Evolutionary conservation across 2,113 vertebrate genomes (phyloP).

Genomic region (Cnemophilus loriae): DNA sequence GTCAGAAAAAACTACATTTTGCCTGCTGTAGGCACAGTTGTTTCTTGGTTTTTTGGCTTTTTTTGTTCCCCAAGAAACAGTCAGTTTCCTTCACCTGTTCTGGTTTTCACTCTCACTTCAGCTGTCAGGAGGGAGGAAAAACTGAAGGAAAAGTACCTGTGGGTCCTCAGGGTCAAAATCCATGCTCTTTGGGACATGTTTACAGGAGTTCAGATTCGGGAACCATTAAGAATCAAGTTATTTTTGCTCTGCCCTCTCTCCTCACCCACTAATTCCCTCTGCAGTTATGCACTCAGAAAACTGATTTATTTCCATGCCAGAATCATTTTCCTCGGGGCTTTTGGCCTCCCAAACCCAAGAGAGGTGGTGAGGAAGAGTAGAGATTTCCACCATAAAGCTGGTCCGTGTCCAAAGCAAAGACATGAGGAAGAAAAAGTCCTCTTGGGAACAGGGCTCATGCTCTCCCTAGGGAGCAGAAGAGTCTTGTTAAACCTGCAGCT

Average conservation of each 20-base stretch:
- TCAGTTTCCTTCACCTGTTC: background rate
- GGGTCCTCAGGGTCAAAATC: background rate
- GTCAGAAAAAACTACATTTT: background rate
- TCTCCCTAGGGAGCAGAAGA: background rate
- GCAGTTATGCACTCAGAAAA: background rate
- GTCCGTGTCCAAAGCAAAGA: background rate
- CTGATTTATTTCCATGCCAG: background rate
- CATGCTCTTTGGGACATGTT: background rate
- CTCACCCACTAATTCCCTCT: background rate
- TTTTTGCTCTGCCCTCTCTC: background rate
- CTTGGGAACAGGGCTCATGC: background rate
- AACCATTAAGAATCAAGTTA: background rate
- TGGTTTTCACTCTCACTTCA: background rate
- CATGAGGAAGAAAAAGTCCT: background rate
- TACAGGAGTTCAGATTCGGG: background rate
- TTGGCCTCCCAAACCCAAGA: background rate
- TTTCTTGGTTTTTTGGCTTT: background rate
- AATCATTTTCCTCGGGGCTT: background rate
- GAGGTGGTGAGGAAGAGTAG: background rate
- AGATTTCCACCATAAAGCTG: background rate
- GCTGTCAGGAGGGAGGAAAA: background rate
- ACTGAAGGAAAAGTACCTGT: background rate
- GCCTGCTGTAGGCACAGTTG: fast-evolving
- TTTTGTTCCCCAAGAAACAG: background rate
- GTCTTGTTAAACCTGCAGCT: background rate